Percentiles rank a stretch among this genome's conserved stretches.
Conservation (phyloP, 2,888 invertebrate species). For the Ornithoptera priamus region DNA sequence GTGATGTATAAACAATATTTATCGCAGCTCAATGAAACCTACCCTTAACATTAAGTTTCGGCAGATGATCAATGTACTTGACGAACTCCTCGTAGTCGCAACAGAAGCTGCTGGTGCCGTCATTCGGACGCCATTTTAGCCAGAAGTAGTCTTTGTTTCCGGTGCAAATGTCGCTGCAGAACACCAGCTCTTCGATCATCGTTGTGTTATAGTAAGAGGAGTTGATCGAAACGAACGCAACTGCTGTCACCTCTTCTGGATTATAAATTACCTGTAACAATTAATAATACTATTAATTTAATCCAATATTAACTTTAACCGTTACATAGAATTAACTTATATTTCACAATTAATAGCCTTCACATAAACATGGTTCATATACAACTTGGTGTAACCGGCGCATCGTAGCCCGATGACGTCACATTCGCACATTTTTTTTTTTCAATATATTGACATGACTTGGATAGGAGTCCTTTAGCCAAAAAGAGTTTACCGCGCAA, state of each 20-base stretch:
- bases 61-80: constrained; percentile 42
- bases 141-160: constrained; percentile 48
- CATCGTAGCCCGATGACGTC: no score
- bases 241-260: constrained; percentile 44
- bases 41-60: constrained; percentile 42
- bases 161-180: constrained; percentile 59
- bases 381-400: no score
- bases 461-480: no score
- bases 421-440: no score
- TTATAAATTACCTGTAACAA: constrained; percentile 61
- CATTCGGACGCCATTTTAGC: constrained; percentile 62
- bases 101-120: constrained; percentile 66
- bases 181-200: constrained; percentile 41
- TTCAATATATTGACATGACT: no score
- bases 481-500: no score
- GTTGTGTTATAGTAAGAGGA: constrained; percentile 56
- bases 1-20: not conserved
- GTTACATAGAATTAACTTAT: no score
- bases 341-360: no score
- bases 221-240: constrained; percentile 62
- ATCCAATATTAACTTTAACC: no score
- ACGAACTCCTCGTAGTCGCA: constrained; percentile 58
- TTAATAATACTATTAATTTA: no score
- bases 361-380: no score
- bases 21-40: constrained; percentile 37